Conservation (phyloP, 2,113 vertebrate genomes). For the Myrmecobius fasciatus region DNA sequence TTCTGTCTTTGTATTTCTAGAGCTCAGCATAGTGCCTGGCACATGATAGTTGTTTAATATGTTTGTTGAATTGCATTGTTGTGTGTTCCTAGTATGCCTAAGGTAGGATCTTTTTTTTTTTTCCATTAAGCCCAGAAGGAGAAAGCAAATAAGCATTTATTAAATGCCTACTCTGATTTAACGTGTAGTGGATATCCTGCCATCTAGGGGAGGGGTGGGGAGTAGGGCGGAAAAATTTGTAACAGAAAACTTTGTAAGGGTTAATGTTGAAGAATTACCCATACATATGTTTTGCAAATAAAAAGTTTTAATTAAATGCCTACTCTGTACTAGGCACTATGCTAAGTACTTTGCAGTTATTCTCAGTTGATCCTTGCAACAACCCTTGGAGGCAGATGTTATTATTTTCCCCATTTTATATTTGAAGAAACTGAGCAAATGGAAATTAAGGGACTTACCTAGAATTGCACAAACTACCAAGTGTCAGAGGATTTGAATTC, state of each 20-base stretch:
- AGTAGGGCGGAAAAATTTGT: too few relatives aligned
- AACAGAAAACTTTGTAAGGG: too few relatives aligned
- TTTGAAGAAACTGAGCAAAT: neutral
- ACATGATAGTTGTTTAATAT: neutral
- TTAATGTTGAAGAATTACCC: too few relatives aligned
- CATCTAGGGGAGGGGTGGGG: too few relatives aligned
- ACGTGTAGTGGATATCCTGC: too few relatives aligned
- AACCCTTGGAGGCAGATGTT: neutral
- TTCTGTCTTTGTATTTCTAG: neutral
- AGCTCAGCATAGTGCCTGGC: neutral
- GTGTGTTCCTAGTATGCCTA: neutral
- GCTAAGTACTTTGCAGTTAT: neutral
- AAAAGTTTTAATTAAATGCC: neutral
- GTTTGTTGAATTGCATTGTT: neutral
- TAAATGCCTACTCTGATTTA: neutral
- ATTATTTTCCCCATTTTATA: neutral
- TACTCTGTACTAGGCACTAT: neutral
- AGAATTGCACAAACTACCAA: neutral
- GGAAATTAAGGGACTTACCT: neutral
- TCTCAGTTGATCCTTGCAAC: neutral
- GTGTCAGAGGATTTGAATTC: neutral
- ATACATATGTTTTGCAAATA: too few relatives aligned
- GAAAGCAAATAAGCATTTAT: neutral
- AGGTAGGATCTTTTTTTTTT: neutral
- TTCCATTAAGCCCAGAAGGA: neutral